Base-by-base conservation (phyloP, 2,113 vertebrate species). In the Xyliphius kryptos region DNA sequence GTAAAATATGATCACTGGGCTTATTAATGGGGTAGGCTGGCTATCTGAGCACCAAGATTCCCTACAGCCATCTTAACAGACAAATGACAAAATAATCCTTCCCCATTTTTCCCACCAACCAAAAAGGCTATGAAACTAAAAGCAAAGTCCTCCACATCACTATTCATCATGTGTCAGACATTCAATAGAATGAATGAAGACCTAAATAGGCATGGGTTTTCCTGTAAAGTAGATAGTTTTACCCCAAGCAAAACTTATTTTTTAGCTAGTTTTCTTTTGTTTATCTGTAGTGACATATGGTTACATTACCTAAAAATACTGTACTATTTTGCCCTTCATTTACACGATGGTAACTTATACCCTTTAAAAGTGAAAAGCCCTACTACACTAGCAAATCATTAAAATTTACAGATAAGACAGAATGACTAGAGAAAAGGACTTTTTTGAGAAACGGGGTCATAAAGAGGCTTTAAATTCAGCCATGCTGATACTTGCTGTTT, bases 11-110 rank as follows among this genome's bases (percentile, higher is more conserved):
- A 71, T 70, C 54, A 52, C 17, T 44, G 17, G 5, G 12, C 38
- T 71, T 68, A 62, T 75, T 80, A 80, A 7, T 32, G 51, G n/a
- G 57, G 51, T 68, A 63, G 57, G 21, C 21, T 32, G n/a, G n/a
- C n/a, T n/a, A 74, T 68, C 52, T 69, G 69, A 74, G 76, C 51
- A 9, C 64, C 32, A 21, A 49, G 62, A 68, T 72, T 16, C 73
- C 79, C 77, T 75, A 63, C 19, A 74, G 79, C 71, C 63, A 82
- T 76, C 66, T 79, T 77, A 69, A 74, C 72, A 69, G 21, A 50
- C 53, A 64, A 67, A 47, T 14, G 52, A 41, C 11, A 26, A 37
- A 56, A 61, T 65, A 69, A 54, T 37, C 41, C 53, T 8, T 9
- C 50, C 50, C 43, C 43, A 13, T 16, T 54, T 17, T 51, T 19